Base-by-base conservation (phyloP, 2,888 invertebrate species). In the Chalcosyrphus nemorum region DNA sequence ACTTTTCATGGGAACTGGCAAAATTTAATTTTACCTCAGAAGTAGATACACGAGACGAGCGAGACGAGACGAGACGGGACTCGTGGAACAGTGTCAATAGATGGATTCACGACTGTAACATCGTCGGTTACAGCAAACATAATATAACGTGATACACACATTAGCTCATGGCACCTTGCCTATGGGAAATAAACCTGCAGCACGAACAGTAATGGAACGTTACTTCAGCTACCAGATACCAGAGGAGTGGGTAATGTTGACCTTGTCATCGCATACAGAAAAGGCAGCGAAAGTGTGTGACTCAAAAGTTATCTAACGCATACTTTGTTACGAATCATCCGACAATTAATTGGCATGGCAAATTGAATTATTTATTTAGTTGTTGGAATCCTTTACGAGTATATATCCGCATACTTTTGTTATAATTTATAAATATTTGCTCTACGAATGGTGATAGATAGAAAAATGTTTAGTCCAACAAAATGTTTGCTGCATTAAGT, bases 191-290 rank as follows among this genome's bases (percentile, higher is more conserved):
- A n/a, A 13, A 35, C 19, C 6, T 21, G n/a, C 38, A 21, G 7
- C 56, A 38, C 35, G 1, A 38, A 4, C 13, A 19, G 56, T 6
- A 54, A 54, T 56, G 56, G n/a, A 35, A 38, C 35, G 38, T 35
- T 56, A 35, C 13, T 38, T 56, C n/a, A 38, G 7, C 13, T 19
- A n/a, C n/a, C n/a, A n/a, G n/a, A n/a, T n/a, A n/a, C n/a, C 56
- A 56, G 19, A 56, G 19, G 35, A 19, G 35, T 56, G 19, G 35
- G 21, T 38, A 19, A 56, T 21, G 19, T 17, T 43, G 43, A 43
- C 59, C 59, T 61, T 61, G 59, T 29, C 17, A 9, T n/a, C n/a
- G n/a, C n/a, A n/a, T 43, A 17, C 21, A n/a, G n/a, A n/a, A 61
- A 15, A 59, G 1, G 13, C 7, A 27, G 15, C 15, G 43, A 43